Evolutionary conservation across 2,113 vertebrate genomes (phyloP), one percentile per base, ranked within the genome.

Genomic region (Prionailurus bengalensis): DNA sequence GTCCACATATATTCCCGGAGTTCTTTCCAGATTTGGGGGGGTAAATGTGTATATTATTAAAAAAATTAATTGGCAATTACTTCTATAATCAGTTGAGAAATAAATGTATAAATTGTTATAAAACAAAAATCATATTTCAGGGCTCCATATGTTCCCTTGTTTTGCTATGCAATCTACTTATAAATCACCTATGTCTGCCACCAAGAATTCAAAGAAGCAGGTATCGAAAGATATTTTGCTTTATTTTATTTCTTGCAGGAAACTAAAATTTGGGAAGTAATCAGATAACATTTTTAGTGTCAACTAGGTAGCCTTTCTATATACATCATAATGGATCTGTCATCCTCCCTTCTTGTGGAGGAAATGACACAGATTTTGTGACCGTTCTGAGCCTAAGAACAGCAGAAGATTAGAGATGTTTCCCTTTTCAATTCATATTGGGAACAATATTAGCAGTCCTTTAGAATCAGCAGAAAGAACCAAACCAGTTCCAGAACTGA

Each of bases 1-100:
- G 48, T 36, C 65, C 12, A 63, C 36, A 36, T 45, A 48, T n/a
- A 73, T 95, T 73, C 25, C 6, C 66, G 5, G 15, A 66, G 7
- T 48, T 89, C 53, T 81, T 95, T 91, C 36, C 21, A 86, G 79
- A 80, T 71, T 61, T 91, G n/a, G n/a, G 48, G 27, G 6, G 23
- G 39, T 36, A 94, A 82, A 48, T n/a, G 13, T 27, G 36, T 0
- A 0, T 51, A 48, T 16, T 89, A 14, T 23, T 89, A 74, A 33
- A 39, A 92, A 97, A 68, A 48, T 29, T 79, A 83, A 36, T 16
- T 21, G 58, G 7, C 21, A 70, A 53, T 87, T 89, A 4, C 12
- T 89, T 88, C 42, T 86, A 61, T 1, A 74, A 79, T 76, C 31
- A 93, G 8, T 25, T 87, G 63, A 70, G 45, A 96, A 94, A 65